phyloP scores from a whole-genome alignment of 1,140 invertebrate genomes.

The Episyrphus balteatus region DNA sequence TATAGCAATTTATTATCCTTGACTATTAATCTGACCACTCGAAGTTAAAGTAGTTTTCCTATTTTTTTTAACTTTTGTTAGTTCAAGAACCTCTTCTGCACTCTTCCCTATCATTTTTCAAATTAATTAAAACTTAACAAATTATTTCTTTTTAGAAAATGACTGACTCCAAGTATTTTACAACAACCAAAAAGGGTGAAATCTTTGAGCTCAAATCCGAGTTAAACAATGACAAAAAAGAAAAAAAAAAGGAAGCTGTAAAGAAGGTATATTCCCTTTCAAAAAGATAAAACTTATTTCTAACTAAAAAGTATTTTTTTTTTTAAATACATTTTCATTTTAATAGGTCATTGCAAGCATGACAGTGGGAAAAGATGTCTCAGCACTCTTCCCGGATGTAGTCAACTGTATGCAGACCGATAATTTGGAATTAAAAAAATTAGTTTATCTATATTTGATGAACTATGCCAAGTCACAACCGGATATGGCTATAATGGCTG shows the following conservation, averaged over 20 bases:
- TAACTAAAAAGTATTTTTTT: background rate
- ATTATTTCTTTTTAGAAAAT: conserved; percentile 48
- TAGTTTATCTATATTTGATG: conserved; percentile 99
- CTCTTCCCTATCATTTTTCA: too few relatives aligned
- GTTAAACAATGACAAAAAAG: conserved; percentile 98
- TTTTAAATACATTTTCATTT: background rate
- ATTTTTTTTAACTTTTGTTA: too few relatives aligned
- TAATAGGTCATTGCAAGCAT: conserved; percentile 96
- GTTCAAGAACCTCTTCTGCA: too few relatives aligned
- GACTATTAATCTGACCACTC: too few relatives aligned
- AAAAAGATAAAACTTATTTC: conserved; percentile 4
- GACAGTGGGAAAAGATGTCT: conserved; percentile 97
- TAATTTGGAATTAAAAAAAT: conserved; percentile 97
- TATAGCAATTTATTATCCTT: too few relatives aligned
- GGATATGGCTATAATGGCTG: conserved; percentile 99
- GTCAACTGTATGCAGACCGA: conserved; percentile 99
- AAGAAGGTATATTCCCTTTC: conserved; percentile 97
- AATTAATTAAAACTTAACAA: too few relatives aligned
- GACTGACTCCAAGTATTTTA: conserved; percentile 99
- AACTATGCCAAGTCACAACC: conserved; percentile 99
- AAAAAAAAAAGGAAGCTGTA: conserved; percentile 99
- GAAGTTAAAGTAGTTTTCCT: too few relatives aligned
- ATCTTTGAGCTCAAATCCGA: conserved; percentile 99
- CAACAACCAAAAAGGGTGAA: conserved; percentile 98
- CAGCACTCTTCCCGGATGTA: conserved; percentile 95